Percentiles rank a stretch among this genome's conserved stretches.
phyloP scores from a whole-genome alignment of 2,888 invertebrate genomes.

The Melieria omissa region DNA sequence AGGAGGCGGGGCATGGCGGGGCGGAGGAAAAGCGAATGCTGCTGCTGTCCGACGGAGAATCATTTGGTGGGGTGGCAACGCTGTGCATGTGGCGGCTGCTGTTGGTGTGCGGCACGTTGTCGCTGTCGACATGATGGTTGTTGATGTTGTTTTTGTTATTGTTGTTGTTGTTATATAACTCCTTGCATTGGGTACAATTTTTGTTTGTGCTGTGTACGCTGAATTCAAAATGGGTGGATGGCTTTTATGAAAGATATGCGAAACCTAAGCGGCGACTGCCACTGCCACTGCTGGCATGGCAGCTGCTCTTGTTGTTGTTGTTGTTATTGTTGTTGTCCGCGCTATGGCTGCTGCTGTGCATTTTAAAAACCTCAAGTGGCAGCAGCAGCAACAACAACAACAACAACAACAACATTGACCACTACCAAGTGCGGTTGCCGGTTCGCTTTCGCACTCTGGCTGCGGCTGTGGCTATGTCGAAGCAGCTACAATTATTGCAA shows the following conservation, averaged over 20 bases:
- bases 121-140: neutral
- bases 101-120: too few species aligned
- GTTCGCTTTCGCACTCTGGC: slow-evolving; percentile 13
- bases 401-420: slow-evolving; percentile 30
- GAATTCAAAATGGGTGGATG: slow-evolving; percentile 38
- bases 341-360: slow-evolving; percentile 44
- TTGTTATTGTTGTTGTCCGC: slow-evolving; percentile 8
- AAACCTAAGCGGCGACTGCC: slow-evolving; percentile 50
- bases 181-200: slow-evolving; percentile 15
- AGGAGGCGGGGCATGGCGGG: too few species aligned
- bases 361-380: slow-evolving; percentile 52
- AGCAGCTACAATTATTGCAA: slow-evolving; percentile 47
- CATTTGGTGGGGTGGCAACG: neutral
- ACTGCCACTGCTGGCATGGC: slow-evolving; percentile 44
- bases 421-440: slow-evolving; percentile 35
- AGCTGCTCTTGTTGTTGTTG: slow-evolving; percentile 21
- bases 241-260: slow-evolving; percentile 40
- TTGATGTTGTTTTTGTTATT: slow-evolving; percentile 15
- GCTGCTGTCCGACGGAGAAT: neutral
- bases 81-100: too few species aligned
- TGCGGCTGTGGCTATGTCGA: slow-evolving; percentile 19
- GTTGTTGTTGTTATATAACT: slow-evolving; percentile 21
- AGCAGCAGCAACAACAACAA: slow-evolving; percentile 31
- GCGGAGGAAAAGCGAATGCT: neutral
- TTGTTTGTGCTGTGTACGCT: slow-evolving; percentile 26